phyloP scores from a whole-genome alignment of 2,888 invertebrate genomes.

The Xestia sexstrigata region DNA sequence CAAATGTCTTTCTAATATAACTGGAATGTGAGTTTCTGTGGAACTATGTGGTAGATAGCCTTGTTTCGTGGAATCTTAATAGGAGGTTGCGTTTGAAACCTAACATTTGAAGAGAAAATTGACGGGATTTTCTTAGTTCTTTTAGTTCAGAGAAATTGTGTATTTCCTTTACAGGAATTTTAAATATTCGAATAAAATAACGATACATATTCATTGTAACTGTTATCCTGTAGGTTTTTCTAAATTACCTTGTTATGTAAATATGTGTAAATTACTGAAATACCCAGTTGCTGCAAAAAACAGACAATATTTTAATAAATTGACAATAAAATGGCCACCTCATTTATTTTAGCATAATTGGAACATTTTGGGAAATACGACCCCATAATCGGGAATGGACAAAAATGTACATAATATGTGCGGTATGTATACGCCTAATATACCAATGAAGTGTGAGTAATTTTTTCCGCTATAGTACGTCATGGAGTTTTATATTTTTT shows the following conservation, averaged over 20 bases:
- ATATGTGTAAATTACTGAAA: not conserved
- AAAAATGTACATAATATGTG: not conserved
- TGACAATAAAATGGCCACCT: not conserved
- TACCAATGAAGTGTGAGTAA: not conserved
- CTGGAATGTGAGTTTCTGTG: constrained; percentile 52
- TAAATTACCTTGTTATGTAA: not conserved
- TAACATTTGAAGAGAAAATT: constrained; percentile 34
- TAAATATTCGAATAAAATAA: not conserved
- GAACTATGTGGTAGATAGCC: constrained; percentile 39
- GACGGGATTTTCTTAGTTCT: not conserved
- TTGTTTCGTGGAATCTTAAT: constrained; percentile 39
- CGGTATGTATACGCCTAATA: not conserved
- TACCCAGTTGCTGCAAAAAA: not conserved
- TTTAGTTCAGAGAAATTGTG: not conserved
- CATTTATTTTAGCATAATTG: constrained; percentile 7
- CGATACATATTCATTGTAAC: not conserved
- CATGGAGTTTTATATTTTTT: not conserved
- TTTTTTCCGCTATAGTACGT: constrained; percentile 7
- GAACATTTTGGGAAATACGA: not conserved
- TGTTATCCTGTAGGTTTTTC: not conserved
- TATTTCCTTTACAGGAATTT: not conserved
- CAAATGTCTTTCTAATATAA: constrained; percentile 49
- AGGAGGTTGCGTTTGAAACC: constrained; percentile 9
- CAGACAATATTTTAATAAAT: not conserved
- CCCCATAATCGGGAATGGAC: not conserved